Evolutionary conservation across 1,140 invertebrate species (phyloP), one percentile per base, ranked within the genome.

Genomic region (Drosophila persimilis): DNA sequence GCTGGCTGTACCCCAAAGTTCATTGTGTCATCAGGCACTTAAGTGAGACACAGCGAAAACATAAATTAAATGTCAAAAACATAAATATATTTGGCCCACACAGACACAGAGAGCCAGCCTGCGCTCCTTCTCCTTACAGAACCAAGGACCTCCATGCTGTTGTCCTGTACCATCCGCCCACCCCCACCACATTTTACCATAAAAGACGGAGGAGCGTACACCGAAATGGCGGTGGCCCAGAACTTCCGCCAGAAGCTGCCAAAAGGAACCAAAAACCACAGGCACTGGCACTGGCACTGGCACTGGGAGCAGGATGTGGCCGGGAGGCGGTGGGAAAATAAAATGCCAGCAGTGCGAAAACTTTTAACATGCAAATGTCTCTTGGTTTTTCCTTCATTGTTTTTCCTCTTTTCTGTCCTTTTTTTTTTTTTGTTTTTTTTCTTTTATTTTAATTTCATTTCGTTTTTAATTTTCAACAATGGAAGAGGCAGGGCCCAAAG

Each of bases 271-370:
- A 7, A 57, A 83, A 80, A 45, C 78, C 80, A 80, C 81, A 65
- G 48, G 50, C 64, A 39, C 17, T 17, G 17, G 17, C 17, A 17
- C 17, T 17, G 48, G 50, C 64, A 39, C 17, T 17, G 17, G 17
- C 17, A 17, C 17, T 17, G 67, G 45, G 39, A 46, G 64, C 63
- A 29, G 54, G 53, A 15, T 39, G 35, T 39, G 35, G 35, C 39
- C 51, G 26, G 24, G 55, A 53, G 54, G 46, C 52, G 56, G 45
- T 22, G 22, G 24, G 39, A 59, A 63, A 67, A 77, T 66, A 81
- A 81, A 85, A 50, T 81, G 73, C 69, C 81, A 80, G 67, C 73
- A 86, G 83, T 85, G 81, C 81, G 83, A 85, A 72, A 86, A 86
- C 83, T 85, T 76, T 85, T 85, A 88, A 88, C 81, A 85, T 85